Evolutionary conservation across 2,797 vertebrate genomes (phyloP), one percentile per base, ranked within the genome.

Genomic region (Antennarius maculatus): DNA sequence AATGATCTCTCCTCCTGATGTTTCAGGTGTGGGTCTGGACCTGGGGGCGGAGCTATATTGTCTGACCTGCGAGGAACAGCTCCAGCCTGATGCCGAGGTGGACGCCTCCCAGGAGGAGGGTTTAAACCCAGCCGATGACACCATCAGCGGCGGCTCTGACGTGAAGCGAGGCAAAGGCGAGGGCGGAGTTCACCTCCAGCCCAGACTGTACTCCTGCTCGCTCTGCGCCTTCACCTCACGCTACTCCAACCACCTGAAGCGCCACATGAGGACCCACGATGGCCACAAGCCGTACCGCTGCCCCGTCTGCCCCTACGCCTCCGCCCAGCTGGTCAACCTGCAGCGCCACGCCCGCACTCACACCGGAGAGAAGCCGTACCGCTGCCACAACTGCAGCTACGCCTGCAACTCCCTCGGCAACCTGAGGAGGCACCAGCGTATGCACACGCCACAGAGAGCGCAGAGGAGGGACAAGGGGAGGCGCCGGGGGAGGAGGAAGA

Each of bases 211-310:
- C 92, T 90, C 95, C 23, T 99, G 97, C 91, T 93, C 96, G 50
- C 93, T 97, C 78, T 99, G 97, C 89, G 66, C 93, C 88, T 99
- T 99, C 89, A 91, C 93, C 77, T 97, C 97, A 0, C 96, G 97
- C 83, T 99, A 99, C 93, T 98, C 97, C 84, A 98, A 97, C 92
- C 97, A 99, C 86, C 94, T 99, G 76, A 99, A 97, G 83, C 95
- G 97, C 59, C 97, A 99, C 93, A 97, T 98, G 96, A 95, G 96
- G 87, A 98, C 94, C 16, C 97, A 99, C 91, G 97, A 97, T 0
- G 97, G 97, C 6, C 96, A 97, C 89, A 99, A 99, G 91, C 97
- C 97, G 0, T 96, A 95, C 48, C 92, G 92, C 72, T 99, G 97
- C 84, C 94, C 94, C 3, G 94, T 93, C 82, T 98, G 97, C 71